phyloP scores from a whole-genome alignment of 2,113 vertebrate genomes.

The Stegastes partitus region DNA sequence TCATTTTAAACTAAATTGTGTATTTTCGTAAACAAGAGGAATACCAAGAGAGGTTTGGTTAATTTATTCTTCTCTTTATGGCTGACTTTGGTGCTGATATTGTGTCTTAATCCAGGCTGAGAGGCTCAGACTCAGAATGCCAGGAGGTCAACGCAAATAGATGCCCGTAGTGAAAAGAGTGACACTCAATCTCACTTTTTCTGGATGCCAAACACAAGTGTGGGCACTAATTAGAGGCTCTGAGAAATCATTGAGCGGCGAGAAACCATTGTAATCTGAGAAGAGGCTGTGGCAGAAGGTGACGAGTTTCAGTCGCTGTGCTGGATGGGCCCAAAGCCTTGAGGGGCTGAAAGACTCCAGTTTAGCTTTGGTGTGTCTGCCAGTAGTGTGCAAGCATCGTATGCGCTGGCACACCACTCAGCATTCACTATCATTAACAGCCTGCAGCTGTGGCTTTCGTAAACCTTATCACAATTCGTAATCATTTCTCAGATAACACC shows the following conservation, averaged over 20 bases:
- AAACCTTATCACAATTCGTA: constrained; percentile 62
- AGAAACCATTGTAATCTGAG: constrained; percentile 64
- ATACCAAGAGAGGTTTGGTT: not conserved
- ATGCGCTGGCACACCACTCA: constrained; percentile 26
- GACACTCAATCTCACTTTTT: constrained; percentile 68
- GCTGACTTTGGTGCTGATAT: constrained; percentile 32
- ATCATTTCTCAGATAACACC: constrained; percentile 60
- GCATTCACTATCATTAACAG: constrained; percentile 52
- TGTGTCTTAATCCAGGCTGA: constrained; percentile 56
- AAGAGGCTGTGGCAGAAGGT: constrained; percentile 46
- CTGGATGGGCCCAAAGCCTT: constrained; percentile 31
- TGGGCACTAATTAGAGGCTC: constrained; percentile 76
- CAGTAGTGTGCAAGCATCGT: constrained; percentile 8
- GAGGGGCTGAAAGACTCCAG: constrained; percentile 52
- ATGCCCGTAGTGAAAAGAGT: constrained; percentile 54
- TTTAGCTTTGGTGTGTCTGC: constrained; percentile 48
- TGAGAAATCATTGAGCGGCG: constrained; percentile 50
- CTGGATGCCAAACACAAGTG: constrained; percentile 73
- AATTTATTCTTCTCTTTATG: constrained; percentile 11
- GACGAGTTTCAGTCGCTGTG: constrained; percentile 37
- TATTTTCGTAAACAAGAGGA: not conserved
- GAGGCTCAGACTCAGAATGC: constrained; percentile 48
- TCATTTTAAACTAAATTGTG: no score
- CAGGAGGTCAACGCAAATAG: constrained; percentile 55
- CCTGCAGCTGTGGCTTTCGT: constrained; percentile 62